A percentile compares a stretch with the other conserved stretches of the same genome.
These are phyloP conservation scores for Mylabris phalerata DNA, from an alignment of 1,140 invertebrate species.

Conservation along the genomic window DNA sequence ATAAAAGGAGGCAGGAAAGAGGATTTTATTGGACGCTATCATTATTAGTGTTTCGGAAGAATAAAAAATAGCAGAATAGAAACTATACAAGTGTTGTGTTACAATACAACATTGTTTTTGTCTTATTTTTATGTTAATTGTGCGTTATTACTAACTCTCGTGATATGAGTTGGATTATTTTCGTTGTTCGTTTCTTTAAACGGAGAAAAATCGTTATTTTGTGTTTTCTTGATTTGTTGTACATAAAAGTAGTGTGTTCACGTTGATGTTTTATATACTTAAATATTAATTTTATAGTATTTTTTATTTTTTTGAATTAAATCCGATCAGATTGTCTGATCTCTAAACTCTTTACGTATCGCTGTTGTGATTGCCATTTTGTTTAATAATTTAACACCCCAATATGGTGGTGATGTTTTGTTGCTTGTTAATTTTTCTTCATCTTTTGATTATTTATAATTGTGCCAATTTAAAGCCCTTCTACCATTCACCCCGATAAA, in stretches of 20 bases:
- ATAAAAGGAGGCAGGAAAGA: slow-evolving; percentile 34
- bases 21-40: no score
- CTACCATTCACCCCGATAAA: no score
- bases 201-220: slow-evolving; percentile 27
- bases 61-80: background rate
- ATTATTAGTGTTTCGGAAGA: background rate
- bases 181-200: slow-evolving; percentile 16
- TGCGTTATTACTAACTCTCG: slow-evolving; percentile 1
- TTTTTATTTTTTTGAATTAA: slow-evolving; percentile 26
- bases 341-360: slow-evolving; percentile 34
- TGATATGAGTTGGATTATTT: slow-evolving; percentile 5
- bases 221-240: slow-evolving; percentile 36
- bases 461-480: slow-evolving; percentile 2
- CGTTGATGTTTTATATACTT: slow-evolving; percentile 37
- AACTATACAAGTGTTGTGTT: background rate
- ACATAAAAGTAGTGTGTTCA: slow-evolving; percentile 37
- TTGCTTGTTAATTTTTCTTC: slow-evolving; percentile 13
- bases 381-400: slow-evolving; percentile 31
- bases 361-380: slow-evolving; percentile 41
- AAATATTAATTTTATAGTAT: slow-evolving; percentile 32
- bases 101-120: background rate
- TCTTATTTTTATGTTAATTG: no score
- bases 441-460: background rate
- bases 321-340: slow-evolving; percentile 31
- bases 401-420: slow-evolving; percentile 13